Evolutionary conservation across 2,113 vertebrate genomes (phyloP).

Genomic region (Pseudonaja textilis): DNA sequence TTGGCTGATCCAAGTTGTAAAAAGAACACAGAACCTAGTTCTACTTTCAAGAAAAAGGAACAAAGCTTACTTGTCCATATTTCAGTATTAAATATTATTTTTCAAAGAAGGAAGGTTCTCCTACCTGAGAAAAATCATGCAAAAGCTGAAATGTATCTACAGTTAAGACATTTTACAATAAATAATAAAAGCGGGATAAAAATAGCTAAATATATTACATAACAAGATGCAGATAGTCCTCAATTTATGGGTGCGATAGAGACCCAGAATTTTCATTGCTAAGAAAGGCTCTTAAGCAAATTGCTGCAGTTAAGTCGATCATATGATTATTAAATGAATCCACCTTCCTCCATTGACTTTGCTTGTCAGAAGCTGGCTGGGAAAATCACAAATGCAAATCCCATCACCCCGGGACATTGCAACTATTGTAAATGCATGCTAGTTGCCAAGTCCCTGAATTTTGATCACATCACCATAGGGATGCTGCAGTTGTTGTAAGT

Average conservation of each 20-base stretch:
- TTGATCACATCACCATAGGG: no score
- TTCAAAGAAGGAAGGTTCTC: background rate
- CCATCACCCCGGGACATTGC: no score
- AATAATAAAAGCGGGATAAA: no score
- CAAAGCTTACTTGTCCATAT: background rate
- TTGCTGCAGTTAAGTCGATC: no score
- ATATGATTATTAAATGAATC: no score
- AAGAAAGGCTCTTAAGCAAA: background rate
- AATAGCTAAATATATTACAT: no score
- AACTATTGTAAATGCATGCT: no score
- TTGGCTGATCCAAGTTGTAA: background rate
- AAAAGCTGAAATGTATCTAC: background rate
- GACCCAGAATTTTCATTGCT: background rate
- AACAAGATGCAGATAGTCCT: background rate
- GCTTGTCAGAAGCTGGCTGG: no score
- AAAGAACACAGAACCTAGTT: background rate
- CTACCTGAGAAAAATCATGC: background rate
- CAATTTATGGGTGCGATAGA: background rate
- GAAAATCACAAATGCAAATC: no score
- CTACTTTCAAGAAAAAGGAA: background rate
- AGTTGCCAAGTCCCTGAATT: no score
- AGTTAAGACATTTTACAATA: background rate
- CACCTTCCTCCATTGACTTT: no score
- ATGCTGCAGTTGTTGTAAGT: no score
- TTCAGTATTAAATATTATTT: background rate